phyloP scores from a whole-genome alignment of 2,797 vertebrate species.

The Sebastolobus altivelis region DNA sequence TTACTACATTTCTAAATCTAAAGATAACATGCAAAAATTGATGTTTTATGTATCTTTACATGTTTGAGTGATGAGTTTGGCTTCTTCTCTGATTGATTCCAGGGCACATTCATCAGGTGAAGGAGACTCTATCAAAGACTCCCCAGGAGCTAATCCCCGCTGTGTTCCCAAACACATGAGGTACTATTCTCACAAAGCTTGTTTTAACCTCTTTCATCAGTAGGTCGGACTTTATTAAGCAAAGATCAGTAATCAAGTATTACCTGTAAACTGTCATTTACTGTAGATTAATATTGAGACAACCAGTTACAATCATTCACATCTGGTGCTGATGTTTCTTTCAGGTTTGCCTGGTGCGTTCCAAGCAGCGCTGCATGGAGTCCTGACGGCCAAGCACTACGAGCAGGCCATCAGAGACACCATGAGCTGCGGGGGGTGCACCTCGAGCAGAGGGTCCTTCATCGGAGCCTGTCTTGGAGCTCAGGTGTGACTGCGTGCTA shows the following conservation, averaged over 20 bases:
- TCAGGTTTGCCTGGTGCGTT: constrained; percentile 87
- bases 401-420: constrained; percentile 81
- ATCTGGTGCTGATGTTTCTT: constrained; percentile 15
- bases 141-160: constrained; percentile 77
- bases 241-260: background rate
- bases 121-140: constrained; percentile 77
- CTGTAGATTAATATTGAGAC: background rate
- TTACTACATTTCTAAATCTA: background rate
- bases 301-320: background rate
- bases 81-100: constrained; percentile 25
- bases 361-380: constrained; percentile 85
- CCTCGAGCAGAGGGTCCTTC: constrained; percentile 85
- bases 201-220: background rate
- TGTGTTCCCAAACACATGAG: constrained; percentile 84
- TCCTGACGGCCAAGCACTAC: constrained; percentile 80
- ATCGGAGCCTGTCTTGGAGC: constrained; percentile 85
- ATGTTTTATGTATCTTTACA: background rate
- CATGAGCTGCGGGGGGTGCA: constrained; percentile 86
- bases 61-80: background rate
- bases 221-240: background rate
- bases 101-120: constrained; percentile 83
- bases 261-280: background rate
- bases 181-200: constrained; percentile 65
- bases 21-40: background rate
- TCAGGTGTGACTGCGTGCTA: constrained; percentile 70